Evolutionary conservation across 2,113 vertebrate species (phyloP).

Genomic region (Martes martes): DNA sequence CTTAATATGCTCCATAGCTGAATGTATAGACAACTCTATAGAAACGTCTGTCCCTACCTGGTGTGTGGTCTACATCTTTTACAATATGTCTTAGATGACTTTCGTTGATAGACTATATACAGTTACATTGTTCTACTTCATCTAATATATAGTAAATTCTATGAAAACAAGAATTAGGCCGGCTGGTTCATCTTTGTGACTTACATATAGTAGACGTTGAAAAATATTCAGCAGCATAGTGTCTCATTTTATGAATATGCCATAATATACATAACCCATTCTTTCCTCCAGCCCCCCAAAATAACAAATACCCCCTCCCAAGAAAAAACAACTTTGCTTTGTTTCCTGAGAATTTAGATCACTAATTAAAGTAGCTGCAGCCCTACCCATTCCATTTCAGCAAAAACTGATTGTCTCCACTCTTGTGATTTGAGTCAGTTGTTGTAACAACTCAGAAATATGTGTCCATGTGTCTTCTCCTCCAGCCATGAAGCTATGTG

Average conservation of each 20-base stretch:
- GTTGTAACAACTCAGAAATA: background rate
- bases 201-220: background rate
- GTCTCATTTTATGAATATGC: background rate
- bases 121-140: background rate
- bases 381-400: background rate
- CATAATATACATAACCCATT: background rate
- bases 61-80: constrained; percentile 55
- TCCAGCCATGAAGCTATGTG: background rate
- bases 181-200: background rate
- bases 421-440: background rate
- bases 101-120: background rate
- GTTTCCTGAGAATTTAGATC: background rate
- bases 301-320: background rate
- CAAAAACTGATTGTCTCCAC: background rate
- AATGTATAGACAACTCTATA: background rate
- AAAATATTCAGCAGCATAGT: background rate
- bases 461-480: background rate
- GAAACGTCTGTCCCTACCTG: constrained; percentile 14
- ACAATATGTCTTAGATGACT: background rate
- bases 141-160: background rate
- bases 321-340: background rate
- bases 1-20: background rate
- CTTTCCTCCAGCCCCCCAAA: background rate
- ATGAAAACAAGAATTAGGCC: background rate
- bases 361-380: background rate